phyloP scores from a whole-genome alignment of 2,888 invertebrate genomes.

The Limulus polyphemus region DNA sequence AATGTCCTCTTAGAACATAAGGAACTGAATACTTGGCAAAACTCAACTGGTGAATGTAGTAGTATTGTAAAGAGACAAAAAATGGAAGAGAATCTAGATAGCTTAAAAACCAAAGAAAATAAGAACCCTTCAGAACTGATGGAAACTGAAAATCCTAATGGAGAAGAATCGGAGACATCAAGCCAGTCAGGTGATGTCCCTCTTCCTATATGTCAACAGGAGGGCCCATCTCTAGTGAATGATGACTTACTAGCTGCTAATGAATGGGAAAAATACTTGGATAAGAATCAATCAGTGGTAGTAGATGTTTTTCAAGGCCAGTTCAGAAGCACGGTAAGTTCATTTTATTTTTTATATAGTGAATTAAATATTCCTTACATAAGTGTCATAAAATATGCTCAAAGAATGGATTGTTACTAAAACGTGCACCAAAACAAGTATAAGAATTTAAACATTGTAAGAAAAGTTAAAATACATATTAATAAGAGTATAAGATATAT shows the following conservation, averaged over 20 bases:
- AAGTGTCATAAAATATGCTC: too few species aligned
- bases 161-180: slow-evolving; percentile 8
- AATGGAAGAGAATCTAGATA: slow-evolving; percentile 6
- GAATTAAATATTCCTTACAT: too few species aligned
- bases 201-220: slow-evolving; percentile 10
- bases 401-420: too few species aligned
- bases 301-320: slow-evolving; percentile 52
- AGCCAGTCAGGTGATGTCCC: slow-evolving; percentile 13
- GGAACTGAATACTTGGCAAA: slow-evolving; percentile 15
- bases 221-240: slow-evolving; percentile 16
- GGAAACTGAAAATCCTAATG: too few species aligned
- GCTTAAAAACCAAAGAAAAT: too few species aligned
- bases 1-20: slow-evolving; percentile 37
- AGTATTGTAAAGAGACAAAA: slow-evolving; percentile 11
- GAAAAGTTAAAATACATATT: too few species aligned
- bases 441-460: too few species aligned
- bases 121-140: too few species aligned
- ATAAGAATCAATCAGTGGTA: slow-evolving; percentile 46
- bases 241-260: slow-evolving; percentile 40
- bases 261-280: slow-evolving; percentile 46
- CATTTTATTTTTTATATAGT: neutral
- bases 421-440: too few species aligned
- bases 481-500: too few species aligned
- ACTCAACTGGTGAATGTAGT: slow-evolving; percentile 17
- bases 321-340: slow-evolving; percentile 49